Percentiles rank a stretch among this genome's conserved stretches.
Conservation (phyloP, 1,140 invertebrate species). For the Holcopasites calliopsidis region DNA sequence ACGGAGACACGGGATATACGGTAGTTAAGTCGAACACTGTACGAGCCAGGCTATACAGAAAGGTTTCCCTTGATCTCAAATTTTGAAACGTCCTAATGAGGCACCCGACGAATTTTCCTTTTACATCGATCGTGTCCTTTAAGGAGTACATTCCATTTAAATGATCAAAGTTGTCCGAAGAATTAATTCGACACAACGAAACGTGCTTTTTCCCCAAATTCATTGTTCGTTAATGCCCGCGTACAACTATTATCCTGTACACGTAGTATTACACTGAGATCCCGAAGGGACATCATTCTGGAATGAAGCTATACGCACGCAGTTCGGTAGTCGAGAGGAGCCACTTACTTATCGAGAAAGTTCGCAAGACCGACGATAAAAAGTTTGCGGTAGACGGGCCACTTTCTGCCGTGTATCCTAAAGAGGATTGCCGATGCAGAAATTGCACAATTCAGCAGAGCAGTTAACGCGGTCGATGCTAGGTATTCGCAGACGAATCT, state of each 20-base stretch:
- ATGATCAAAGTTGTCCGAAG: too few species aligned
- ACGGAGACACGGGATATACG: background rate
- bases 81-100: background rate
- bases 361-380: background rate
- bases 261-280: too few species aligned
- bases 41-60: background rate
- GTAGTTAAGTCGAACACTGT: background rate
- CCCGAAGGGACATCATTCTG: background rate
- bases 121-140: too few species aligned
- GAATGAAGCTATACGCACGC: too few species aligned
- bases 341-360: background rate
- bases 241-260: too few species aligned
- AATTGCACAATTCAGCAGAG: constrained; percentile 29
- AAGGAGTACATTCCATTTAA: too few species aligned
- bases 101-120: background rate
- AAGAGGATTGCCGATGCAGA: constrained; percentile 9
- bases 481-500: constrained; percentile 8
- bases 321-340: background rate
- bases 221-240: too few species aligned
- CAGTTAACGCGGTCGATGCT: background rate
- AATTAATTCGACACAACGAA: too few species aligned
- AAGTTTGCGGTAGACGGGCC: background rate
- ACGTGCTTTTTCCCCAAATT: too few species aligned
- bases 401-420: background rate
- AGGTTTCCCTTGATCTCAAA: too few species aligned